A percentile compares a stretch with the other conserved stretches of the same genome.
Evolutionary conservation across 2,888 invertebrate genomes (phyloP).

Genomic region (Erebia palarica): DNA sequence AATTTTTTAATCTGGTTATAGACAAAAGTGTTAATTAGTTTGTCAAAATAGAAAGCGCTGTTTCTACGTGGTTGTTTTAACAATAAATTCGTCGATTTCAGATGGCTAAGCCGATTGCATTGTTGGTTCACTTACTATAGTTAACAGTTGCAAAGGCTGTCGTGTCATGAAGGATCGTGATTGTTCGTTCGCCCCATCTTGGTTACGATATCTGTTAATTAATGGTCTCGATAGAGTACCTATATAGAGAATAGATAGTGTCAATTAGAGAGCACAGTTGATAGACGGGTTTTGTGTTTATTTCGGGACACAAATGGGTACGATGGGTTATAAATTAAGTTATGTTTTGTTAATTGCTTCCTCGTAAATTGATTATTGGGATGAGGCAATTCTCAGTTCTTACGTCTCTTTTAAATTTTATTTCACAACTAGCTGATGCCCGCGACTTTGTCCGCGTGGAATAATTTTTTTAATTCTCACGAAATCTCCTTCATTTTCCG

Average conservation of each 20-base stretch:
- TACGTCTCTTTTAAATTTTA: too few relatives aligned
- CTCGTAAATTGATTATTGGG: too few relatives aligned
- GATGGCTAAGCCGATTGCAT: conserved; percentile 27
- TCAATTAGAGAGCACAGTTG: conserved; percentile 60
- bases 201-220: conserved; percentile 65
- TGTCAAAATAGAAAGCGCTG: conserved; percentile 25
- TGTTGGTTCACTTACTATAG: conserved; percentile 24
- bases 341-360: conserved; percentile 27
- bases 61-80: conserved; percentile 15
- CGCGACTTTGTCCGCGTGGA: too few relatives aligned
- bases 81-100: conserved; percentile 24
- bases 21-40: conserved; percentile 21
- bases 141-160: conserved; percentile 43
- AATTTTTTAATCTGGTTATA: background rate
- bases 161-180: conserved; percentile 47
- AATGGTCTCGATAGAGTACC: conserved; percentile 60
- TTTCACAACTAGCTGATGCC: too few relatives aligned
- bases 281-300: conserved; percentile 54
- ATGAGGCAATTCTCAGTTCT: too few relatives aligned
- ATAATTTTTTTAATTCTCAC: too few relatives aligned
- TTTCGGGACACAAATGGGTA: conserved; percentile 41
- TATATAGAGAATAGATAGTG: conserved; percentile 63
- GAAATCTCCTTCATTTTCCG: too few relatives aligned
- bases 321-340: conserved; percentile 51
- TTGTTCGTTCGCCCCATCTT: conserved; percentile 57